Conservation (phyloP, 2,888 invertebrate genomes). For the Copidosoma aretas region DNA sequence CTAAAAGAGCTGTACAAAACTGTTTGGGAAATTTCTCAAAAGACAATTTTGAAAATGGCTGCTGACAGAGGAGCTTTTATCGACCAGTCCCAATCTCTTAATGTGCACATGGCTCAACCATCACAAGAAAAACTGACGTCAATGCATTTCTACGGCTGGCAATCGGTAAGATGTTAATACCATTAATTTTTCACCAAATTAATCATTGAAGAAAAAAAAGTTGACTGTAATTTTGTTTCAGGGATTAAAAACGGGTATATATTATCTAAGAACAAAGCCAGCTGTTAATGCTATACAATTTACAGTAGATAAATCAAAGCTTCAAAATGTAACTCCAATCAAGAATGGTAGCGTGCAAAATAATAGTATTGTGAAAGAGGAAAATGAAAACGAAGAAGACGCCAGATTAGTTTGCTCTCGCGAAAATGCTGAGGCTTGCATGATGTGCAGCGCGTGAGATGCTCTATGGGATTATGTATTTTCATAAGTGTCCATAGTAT, state of each 20-base stretch:
- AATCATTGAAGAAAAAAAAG: neutral
- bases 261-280: constrained; percentile 69
- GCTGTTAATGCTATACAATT: constrained; percentile 97
- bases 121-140: constrained; percentile 93
- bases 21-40: constrained; percentile 97
- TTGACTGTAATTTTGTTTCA: constrained; percentile 2
- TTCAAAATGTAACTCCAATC: constrained; percentile 55
- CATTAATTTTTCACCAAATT: neutral
- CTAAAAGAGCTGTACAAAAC: constrained; percentile 91
- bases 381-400: constrained; percentile 65
- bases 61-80: constrained; percentile 98
- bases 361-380: neutral
- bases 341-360: constrained; percentile 48
- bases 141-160: constrained; percentile 99
- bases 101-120: constrained; percentile 95
- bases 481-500: neutral
- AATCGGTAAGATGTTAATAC: constrained; percentile 66
- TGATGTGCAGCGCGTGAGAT: constrained; percentile 70
- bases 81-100: constrained; percentile 98
- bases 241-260: constrained; percentile 36
- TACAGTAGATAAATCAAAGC: constrained; percentile 88
- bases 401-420: constrained; percentile 85
- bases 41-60: constrained; percentile 92
- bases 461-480: neutral
- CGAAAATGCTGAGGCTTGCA: constrained; percentile 85